Conservation (phyloP, 2,888 invertebrate genomes). For the Nephrotoma appendiculata region DNA sequence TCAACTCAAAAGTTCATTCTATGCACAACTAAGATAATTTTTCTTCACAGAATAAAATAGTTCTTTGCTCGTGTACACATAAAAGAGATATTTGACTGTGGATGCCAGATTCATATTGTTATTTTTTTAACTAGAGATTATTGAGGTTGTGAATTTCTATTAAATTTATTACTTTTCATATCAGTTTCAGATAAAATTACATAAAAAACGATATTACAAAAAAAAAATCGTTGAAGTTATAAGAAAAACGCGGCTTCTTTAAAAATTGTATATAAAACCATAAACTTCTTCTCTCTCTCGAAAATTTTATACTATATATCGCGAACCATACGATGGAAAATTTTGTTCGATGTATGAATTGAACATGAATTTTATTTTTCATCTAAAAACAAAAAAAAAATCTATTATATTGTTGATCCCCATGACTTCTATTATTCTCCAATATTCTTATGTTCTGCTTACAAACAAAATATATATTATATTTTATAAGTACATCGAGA, state of each 20-base stretch:
- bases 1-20: background rate
- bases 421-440: slow-evolving; percentile 4
- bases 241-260: background rate
- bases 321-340: background rate
- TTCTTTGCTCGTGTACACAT: background rate
- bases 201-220: background rate
- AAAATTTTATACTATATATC: background rate
- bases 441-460: background rate
- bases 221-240: background rate
- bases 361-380: background rate
- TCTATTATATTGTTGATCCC: slow-evolving; percentile 1
- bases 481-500: background rate
- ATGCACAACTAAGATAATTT: background rate
- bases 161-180: background rate
- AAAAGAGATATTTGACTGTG: background rate
- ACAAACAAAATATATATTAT: background rate
- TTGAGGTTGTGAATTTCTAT: background rate
- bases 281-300: background rate
- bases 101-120: background rate
- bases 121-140: background rate
- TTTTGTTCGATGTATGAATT: background rate
- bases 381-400: background rate
- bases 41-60: background rate
- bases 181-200: background rate
- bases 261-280: background rate